Percentiles rank a stretch among this genome's conserved stretches.
These are phyloP conservation scores for Eulithis testata DNA, from an alignment of 2,888 invertebrate genomes.

Conservation along the genomic window DNA sequence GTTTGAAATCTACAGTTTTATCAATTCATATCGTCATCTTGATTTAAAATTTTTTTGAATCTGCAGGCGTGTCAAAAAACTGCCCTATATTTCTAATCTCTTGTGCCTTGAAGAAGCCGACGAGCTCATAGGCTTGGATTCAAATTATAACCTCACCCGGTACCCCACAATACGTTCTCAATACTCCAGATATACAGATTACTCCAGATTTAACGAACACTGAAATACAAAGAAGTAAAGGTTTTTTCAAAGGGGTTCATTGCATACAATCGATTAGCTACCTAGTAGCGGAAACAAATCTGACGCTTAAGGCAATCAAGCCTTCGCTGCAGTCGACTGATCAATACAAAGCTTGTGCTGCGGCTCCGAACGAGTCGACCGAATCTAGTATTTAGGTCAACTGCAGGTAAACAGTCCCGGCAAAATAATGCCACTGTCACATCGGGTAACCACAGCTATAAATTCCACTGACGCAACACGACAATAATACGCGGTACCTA, in stretches of 20 bases:
- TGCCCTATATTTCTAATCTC: too few species aligned
- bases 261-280: neutral
- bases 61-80: too few species aligned
- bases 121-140: too few species aligned
- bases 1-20: too few species aligned
- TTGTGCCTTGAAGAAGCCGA: too few species aligned
- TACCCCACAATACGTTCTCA: too few species aligned
- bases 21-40: too few species aligned
- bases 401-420: conserved; percentile 15
- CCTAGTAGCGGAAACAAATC: neutral
- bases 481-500: too few species aligned
- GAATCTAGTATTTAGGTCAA: conserved; percentile 21
- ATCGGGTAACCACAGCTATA: neutral
- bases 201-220: neutral
- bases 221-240: neutral
- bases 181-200: too few species aligned
- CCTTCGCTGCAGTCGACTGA: conserved; percentile 4
- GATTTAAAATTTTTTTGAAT: too few species aligned
- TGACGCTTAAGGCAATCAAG: conserved; percentile 7
- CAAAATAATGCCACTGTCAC: neutral
- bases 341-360: conserved; percentile 18
- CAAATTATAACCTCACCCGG: too few species aligned
- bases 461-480: neutral
- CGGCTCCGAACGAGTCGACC: conserved; percentile 7
- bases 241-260: neutral